Base-by-base conservation (phyloP, 2,113 vertebrate genomes). In the Poecile atricapillus region DNA sequence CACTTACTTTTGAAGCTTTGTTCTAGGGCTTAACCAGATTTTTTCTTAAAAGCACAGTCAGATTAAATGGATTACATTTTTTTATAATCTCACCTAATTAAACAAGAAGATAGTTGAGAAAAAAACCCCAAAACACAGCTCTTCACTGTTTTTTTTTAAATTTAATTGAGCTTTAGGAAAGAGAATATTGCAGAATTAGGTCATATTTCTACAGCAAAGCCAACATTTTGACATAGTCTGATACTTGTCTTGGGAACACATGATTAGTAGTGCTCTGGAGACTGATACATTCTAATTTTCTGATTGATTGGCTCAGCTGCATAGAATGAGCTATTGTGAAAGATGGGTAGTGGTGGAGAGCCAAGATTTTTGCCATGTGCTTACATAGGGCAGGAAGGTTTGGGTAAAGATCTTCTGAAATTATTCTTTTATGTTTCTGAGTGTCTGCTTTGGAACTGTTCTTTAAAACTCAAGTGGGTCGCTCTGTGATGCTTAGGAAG, bases 91-190 rank as follows among this genome's bases (percentile, higher is more conserved):
- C 17, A 9, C 41, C 16, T 80, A 70, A 28, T 39, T 67, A 41
- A 83, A 53, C 6, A 8, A 11, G 23, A 44, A 11, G 5, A 25
- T 33, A 77, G 14, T 41, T 76, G 21, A 41, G 11, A 22, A 35
- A 53, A 67, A 68, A 4, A 5, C 0, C 3, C 0, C 13, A 41
- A 41, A 87, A 5, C 25, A 52, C 3, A 8, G 4, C 31, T 65
- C 5, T 73, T 69, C 1, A 10, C 8, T 39, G 39, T 39, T 50
- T 67, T 74, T 55, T 28, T 50, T 65, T 49, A 56, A 87, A 82
- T 19, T 47, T 6, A 21, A 0, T 13, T 30, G 11, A 24, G 55
- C 4, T 75, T 87, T 24, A 84, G 17, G 27, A 10, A 84, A 35
- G 14, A 27, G 27, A 39, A n/a, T 35, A 41, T 17, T 77, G 13